Evolutionary conservation across 1,140 invertebrate species (phyloP).

Genomic region (Drosophila repletoides): DNA sequence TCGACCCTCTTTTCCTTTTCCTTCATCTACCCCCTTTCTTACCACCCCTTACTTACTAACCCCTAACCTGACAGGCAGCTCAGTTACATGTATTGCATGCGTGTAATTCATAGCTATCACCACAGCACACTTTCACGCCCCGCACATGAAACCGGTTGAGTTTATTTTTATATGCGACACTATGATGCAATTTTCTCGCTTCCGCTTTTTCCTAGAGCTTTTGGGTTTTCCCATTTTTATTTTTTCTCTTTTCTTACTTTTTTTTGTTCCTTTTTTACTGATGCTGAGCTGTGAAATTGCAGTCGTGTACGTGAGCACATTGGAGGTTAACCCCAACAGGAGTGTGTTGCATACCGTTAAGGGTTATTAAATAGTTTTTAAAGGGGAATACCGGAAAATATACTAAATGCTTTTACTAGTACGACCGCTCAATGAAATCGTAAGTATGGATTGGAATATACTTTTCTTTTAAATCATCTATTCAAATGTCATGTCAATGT

Average conservation of each 20-base stretch:
- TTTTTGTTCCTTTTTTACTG: constrained; percentile 20
- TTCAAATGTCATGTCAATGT: no score
- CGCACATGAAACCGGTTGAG: constrained; percentile 62
- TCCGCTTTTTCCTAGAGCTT: constrained; percentile 50
- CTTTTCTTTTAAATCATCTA: no score
- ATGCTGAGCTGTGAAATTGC: constrained; percentile 70
- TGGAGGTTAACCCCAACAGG: constrained; percentile 11
- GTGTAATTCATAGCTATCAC: constrained; percentile 76
- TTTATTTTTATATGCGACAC: constrained; percentile 77
- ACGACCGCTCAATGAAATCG: neutral
- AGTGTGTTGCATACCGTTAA: constrained; percentile 17
- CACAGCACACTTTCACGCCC: constrained; percentile 39
- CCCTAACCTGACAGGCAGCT: constrained; percentile 19
- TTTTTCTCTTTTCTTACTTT: neutral
- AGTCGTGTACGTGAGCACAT: constrained; percentile 26
- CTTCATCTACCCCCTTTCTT: neutral
- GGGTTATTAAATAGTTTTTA: constrained; percentile 36
- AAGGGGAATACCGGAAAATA: neutral
- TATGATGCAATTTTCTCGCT: constrained; percentile 78
- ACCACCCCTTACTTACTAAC: neutral
- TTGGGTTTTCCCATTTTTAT: constrained; percentile 8
- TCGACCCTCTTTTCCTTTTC: neutral
- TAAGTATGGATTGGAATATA: no score
- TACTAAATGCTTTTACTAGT: constrained; percentile 4
- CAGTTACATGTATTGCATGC: constrained; percentile 55